Conservation (phyloP, 2,797 vertebrate species). For the Sylvia borin region DNA sequence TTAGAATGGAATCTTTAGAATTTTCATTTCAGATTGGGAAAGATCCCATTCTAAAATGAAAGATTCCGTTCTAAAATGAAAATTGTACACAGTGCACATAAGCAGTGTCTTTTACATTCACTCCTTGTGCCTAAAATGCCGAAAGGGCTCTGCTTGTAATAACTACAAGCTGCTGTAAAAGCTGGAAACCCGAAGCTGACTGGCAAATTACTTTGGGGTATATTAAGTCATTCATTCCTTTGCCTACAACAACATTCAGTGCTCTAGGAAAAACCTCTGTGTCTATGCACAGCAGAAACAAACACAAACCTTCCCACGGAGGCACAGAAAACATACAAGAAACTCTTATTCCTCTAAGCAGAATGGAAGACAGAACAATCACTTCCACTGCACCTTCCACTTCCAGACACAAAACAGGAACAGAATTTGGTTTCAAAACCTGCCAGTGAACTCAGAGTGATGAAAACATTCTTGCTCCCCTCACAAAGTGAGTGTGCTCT, state of each 20-base stretch:
- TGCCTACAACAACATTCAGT: neutral
- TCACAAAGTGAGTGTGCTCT: neutral
- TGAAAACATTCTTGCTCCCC: neutral
- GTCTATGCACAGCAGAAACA: neutral
- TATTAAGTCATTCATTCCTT: neutral
- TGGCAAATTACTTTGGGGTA: neutral
- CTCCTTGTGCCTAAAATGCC: neutral
- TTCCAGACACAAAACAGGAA: neutral
- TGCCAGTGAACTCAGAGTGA: neutral
- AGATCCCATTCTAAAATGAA: neutral
- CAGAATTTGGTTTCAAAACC: neutral
- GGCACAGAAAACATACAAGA: neutral
- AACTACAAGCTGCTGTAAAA: neutral
- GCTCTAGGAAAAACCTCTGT: neutral
- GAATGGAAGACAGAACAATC: neutral
- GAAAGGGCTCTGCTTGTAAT: neutral
- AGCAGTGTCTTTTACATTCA: neutral
- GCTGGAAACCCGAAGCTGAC: neutral
- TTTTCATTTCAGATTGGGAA: neutral
- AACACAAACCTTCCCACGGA: neutral
- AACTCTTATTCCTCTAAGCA: neutral
- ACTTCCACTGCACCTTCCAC: neutral
- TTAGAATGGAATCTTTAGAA: neutral
- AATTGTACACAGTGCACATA: neutral
- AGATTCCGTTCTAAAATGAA: neutral